Evolutionary conservation across 1,140 invertebrate genomes (phyloP).

Genomic region (Papilio aristodemus): DNA sequence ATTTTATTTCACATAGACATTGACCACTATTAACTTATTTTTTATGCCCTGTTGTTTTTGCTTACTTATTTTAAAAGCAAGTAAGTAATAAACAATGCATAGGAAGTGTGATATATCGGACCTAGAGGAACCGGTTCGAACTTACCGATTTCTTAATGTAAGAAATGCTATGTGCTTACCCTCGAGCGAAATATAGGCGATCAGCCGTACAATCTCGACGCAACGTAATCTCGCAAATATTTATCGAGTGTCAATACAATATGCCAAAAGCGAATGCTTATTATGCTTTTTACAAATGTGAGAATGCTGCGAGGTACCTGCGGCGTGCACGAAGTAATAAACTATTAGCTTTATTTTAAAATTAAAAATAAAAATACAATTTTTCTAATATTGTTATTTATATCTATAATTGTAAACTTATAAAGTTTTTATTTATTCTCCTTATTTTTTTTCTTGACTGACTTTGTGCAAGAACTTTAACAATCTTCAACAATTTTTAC

Average conservation of each 20-base stretch:
- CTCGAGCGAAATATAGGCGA: conserved; percentile 32
- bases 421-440: too few relatives aligned
- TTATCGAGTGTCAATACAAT: conserved; percentile 78
- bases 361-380: conserved; percentile 1
- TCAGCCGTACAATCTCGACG: conserved; percentile 55
- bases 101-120: conserved; percentile 34
- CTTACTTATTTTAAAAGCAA: conserved; percentile 7
- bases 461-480: too few relatives aligned
- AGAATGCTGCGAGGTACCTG: conserved; percentile 54
- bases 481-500: too few relatives aligned
- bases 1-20: conserved; percentile 15
- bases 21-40: background rate
- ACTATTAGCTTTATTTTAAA: conserved; percentile 17
- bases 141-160: conserved; percentile 29
- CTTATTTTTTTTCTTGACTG: too few relatives aligned
- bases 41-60: conserved; percentile 6
- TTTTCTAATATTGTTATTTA: too few relatives aligned
- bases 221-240: conserved; percentile 69
- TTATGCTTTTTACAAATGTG: conserved; percentile 77
- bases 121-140: conserved; percentile 18
- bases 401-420: too few relatives aligned
- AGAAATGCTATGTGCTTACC: conserved; percentile 27
- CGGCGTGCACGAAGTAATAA: conserved; percentile 41
- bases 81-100: conserved; percentile 29
- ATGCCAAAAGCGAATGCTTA: conserved; percentile 74